Evolutionary conservation across 2,888 invertebrate species (phyloP).

Genomic region (Physocephala rufipes): DNA sequence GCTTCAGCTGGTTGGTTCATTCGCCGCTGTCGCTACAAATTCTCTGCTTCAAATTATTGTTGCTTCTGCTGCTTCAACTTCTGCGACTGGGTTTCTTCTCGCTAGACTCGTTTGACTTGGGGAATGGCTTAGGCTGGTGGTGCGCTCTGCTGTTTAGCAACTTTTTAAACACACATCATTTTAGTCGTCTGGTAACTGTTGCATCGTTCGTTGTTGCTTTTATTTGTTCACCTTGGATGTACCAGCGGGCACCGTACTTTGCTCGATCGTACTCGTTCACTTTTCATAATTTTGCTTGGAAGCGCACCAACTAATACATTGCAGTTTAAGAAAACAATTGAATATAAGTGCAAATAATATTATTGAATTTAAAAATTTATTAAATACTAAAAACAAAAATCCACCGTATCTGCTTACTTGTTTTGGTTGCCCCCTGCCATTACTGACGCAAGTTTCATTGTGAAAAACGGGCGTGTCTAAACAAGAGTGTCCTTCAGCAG

Average conservation of each 20-base stretch:
- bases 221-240: conserved; percentile 8
- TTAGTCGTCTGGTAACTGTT: conserved; percentile 66
- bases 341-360: neutral
- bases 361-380: neutral
- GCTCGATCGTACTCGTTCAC: conserved; percentile 31
- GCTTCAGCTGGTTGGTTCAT: no score
- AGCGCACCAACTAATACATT: neutral
- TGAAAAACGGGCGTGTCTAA: conserved; percentile 34
- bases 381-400: no score
- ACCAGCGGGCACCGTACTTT: conserved; percentile 35
- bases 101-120: conserved; percentile 2
- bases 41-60: neutral
- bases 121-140: conserved; percentile 13
- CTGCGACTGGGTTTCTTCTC: neutral
- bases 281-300: conserved; percentile 5
- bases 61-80: conserved; percentile 10
- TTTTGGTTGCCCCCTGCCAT: neutral
- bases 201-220: conserved; percentile 61
- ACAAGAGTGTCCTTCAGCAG: conserved; percentile 41
- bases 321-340: neutral
- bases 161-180: conserved; percentile 57
- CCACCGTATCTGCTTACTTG: neutral
- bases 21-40: neutral
- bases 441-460: neutral
- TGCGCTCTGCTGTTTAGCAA: conserved; percentile 54